These are phyloP conservation scores for Helicorthomorpha holstii DNA, from an alignment of 1,140 invertebrate species.

Conservation along the genomic window DNA sequence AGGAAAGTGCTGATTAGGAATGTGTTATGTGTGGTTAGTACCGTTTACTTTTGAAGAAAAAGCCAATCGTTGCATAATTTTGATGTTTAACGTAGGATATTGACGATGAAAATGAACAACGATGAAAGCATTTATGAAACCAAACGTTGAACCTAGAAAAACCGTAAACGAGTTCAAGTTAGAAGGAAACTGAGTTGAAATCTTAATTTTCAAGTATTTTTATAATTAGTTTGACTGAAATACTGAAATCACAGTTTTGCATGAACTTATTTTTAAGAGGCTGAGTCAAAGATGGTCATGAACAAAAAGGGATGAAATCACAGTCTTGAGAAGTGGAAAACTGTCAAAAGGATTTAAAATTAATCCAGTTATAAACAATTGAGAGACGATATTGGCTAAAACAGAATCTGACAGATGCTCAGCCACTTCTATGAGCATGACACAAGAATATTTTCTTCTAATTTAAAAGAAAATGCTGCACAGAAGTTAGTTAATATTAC, in stretches of 20 bases:
- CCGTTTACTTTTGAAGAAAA: background rate
- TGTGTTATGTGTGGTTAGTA: constrained; percentile 36
- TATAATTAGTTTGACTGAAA: background rate
- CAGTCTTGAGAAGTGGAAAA: constrained; percentile 85
- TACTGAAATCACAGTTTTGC: background rate
- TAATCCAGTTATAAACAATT: constrained; percentile 78
- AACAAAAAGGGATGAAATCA: constrained; percentile 63
- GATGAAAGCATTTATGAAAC: constrained; percentile 64
- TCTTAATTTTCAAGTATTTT: constrained; percentile 58
- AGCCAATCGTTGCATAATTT: constrained; percentile 1
- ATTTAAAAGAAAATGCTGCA: constrained; percentile 89
- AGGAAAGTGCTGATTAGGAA: constrained; percentile 22
- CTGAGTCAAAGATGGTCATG: constrained; percentile 61
- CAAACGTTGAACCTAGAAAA: constrained; percentile 38
- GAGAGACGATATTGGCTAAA: constrained; percentile 87
- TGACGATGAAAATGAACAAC: constrained; percentile 70
- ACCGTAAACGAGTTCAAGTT: constrained; percentile 78
- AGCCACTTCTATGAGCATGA: constrained; percentile 90
- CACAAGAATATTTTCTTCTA: constrained; percentile 91
- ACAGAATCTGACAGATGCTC: constrained; percentile 47
- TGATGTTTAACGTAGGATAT: constrained; percentile 34
- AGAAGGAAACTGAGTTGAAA: constrained; percentile 77
- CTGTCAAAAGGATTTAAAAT: constrained; percentile 97
- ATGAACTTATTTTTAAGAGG: background rate
- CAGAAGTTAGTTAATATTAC: constrained; percentile 56